These are phyloP conservation scores for Reticulitermes lucifugus DNA, from an alignment of 2,888 invertebrate species.

Conservation along the genomic window DNA sequence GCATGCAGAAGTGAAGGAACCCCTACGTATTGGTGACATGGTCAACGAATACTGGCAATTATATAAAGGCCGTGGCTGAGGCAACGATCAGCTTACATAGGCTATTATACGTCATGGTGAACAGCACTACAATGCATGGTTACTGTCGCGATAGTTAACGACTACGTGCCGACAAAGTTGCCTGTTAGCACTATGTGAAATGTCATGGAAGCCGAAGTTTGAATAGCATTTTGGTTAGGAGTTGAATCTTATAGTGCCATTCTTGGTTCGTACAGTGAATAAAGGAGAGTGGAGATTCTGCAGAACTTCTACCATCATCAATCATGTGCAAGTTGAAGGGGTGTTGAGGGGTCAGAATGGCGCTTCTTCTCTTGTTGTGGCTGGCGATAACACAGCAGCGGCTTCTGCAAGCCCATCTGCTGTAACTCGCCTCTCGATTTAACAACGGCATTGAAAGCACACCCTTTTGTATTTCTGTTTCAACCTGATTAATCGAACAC, in stretches of 20 bases:
- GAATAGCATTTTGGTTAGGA: neutral
- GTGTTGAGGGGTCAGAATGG: neutral
- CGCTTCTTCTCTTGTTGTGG: neutral
- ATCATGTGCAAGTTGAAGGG: neutral
- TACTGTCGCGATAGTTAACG: no score
- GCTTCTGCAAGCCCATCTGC: conserved; percentile 1
- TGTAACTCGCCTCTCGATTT: neutral
- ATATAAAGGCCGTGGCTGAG: no score
- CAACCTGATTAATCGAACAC: neutral
- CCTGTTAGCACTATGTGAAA: neutral
- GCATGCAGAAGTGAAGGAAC: no score
- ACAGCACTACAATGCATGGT: no score
- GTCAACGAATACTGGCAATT: no score
- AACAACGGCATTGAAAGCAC: neutral
- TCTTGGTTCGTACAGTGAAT: neutral
- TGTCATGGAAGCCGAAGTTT: neutral
- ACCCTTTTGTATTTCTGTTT: neutral
- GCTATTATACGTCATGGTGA: no score
- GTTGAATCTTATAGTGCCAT: neutral
- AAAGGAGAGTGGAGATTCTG: neutral
- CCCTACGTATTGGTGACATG: no score
- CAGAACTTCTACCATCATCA: conserved; percentile 12
- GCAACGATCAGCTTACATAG: no score
- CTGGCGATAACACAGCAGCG: neutral
- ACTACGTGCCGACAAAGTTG: no score